These are phyloP conservation scores for Drosophila stalkeri DNA, from an alignment of 2,888 invertebrate genomes.

Conservation along the genomic window DNA sequence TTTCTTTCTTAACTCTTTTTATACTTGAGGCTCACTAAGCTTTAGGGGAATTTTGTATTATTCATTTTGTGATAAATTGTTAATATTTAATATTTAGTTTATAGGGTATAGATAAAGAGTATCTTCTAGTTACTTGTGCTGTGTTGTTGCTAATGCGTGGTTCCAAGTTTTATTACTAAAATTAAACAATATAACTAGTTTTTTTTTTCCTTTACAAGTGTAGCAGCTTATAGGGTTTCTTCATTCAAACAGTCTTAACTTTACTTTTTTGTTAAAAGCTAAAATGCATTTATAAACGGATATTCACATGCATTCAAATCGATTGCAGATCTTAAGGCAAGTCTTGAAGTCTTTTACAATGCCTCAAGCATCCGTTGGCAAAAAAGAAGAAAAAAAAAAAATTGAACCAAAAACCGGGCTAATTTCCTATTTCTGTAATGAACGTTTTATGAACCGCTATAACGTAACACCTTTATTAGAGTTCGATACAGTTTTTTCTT, in stretches of 20 bases:
- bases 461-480: constrained; percentile 56
- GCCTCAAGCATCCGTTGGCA: constrained; percentile 55
- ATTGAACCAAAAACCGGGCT: constrained; percentile 63
- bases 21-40: neutral
- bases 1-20: neutral
- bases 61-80: neutral
- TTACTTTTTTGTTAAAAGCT: neutral
- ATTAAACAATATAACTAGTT: neutral
- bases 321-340: constrained; percentile 55
- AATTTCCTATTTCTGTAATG: constrained; percentile 76
- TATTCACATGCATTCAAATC: constrained; percentile 61
- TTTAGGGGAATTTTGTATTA: neutral
- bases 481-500: constrained; percentile 33
- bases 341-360: constrained; percentile 56
- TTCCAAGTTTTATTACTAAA: neutral
- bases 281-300: constrained; percentile 36
- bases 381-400: constrained; percentile 12
- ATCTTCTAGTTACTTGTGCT: neutral
- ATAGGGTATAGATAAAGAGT: neutral
- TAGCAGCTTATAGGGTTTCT: neutral
- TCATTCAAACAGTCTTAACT: neutral
- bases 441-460: constrained; percentile 67
- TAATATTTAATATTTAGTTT: neutral
- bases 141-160: neutral
- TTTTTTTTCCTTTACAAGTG: neutral